Evolutionary conservation across 2,113 vertebrate genomes (phyloP).

Genomic region (Podarcis cretensis): DNA sequence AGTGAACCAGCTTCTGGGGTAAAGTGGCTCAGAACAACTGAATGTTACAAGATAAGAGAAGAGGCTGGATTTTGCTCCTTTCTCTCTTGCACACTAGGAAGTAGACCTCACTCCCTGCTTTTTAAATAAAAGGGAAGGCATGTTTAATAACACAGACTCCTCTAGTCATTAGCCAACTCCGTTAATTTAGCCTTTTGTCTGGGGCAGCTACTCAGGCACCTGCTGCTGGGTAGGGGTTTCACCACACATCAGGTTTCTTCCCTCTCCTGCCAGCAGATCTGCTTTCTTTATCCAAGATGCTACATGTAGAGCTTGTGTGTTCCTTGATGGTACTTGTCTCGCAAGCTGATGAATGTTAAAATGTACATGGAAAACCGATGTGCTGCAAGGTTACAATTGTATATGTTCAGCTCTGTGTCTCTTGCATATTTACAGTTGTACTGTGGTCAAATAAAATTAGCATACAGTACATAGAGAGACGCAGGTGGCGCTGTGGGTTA

Average conservation of each 20-base stretch:
- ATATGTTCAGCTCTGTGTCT: fast-evolving
- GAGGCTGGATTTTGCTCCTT: not conserved
- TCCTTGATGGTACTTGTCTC: not conserved
- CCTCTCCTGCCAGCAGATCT: not conserved
- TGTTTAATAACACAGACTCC: not conserved
- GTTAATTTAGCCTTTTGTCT: not conserved
- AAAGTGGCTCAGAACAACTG: too few relatives aligned
- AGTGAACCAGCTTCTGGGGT: not conserved
- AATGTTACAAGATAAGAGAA: not conserved
- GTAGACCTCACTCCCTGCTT: not conserved
- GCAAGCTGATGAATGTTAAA: not conserved
- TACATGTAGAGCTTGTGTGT: too few relatives aligned
- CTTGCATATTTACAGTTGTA: not conserved
- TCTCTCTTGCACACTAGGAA: not conserved
- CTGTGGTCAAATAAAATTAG: not conserved
- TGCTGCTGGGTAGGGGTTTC: too few relatives aligned
- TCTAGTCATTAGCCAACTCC: not conserved
- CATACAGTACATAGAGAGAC: not conserved
- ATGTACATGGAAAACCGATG: not conserved
- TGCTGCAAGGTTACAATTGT: not conserved
- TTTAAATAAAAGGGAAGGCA: not conserved
- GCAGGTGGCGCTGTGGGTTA: too few relatives aligned
- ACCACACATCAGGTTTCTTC: not conserved
- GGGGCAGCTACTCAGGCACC: not conserved
- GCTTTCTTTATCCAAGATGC: not conserved